phyloP scores from a whole-genome alignment of 2,797 vertebrate genomes.

The Apodemus agrarius region DNA sequence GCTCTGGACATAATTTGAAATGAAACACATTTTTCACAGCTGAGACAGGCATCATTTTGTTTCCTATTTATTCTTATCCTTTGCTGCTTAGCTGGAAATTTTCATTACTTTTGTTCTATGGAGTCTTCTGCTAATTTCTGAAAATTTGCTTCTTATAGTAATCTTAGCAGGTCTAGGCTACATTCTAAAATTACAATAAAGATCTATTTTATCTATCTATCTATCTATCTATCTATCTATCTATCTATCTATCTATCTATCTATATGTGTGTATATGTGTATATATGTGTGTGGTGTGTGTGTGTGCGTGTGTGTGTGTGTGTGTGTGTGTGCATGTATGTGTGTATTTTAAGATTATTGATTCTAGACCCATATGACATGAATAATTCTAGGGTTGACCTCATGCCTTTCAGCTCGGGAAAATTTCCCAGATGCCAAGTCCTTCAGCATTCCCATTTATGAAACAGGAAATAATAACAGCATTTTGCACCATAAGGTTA shows the following conservation, averaged over 20 bases:
- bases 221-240: no score
- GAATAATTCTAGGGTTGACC: neutral
- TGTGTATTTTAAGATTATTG: neutral
- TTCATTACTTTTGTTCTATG: neutral
- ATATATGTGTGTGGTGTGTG: neutral
- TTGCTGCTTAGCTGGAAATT: neutral
- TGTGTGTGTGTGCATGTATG: neutral
- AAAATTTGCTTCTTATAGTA: neutral
- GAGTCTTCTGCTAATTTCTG: constrained; percentile 1
- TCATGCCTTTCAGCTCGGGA: neutral
- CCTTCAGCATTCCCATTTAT: neutral
- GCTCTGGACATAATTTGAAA: neutral
- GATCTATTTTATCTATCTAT: neutral
- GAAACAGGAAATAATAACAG: neutral
- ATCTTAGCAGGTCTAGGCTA: neutral
- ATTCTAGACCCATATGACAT: neutral
- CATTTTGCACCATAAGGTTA: neutral
- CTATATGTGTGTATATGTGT: no score
- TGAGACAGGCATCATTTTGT: neutral
- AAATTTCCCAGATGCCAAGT: neutral
- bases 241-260: no score
- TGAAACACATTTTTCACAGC: neutral
- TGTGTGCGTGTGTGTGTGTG: neutral
- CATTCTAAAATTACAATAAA: neutral
- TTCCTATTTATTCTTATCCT: constrained; percentile 18